Evolutionary conservation across 2,797 vertebrate genomes (phyloP).

Genomic region (Dromococcyx pavoninus): DNA sequence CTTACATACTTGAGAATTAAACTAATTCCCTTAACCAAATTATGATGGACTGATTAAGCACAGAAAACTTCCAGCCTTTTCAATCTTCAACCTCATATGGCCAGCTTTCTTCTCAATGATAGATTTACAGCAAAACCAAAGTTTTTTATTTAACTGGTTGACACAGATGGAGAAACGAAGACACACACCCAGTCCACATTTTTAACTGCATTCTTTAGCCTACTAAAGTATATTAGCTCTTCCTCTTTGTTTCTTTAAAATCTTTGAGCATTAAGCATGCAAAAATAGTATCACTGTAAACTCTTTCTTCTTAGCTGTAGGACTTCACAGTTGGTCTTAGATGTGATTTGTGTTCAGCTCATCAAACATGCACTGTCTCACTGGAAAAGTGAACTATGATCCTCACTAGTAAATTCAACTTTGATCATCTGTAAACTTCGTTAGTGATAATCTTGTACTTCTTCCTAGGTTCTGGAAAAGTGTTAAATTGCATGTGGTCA

Average conservation of each 20-base stretch:
- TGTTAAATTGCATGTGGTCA: neutral
- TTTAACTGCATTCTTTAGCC: neutral
- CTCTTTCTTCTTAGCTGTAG: neutral
- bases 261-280: neutral
- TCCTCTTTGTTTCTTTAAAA: neutral
- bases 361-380: neutral
- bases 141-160: neutral
- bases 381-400: neutral
- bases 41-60: neutral
- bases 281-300: slow-evolving; percentile 19
- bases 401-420: neutral
- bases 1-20: neutral
- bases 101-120: neutral
- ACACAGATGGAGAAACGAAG: neutral
- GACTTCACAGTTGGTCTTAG: neutral
- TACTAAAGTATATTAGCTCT: neutral
- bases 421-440: neutral
- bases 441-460: neutral
- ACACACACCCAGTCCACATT: neutral
- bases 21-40: neutral
- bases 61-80: neutral
- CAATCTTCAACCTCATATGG: neutral
- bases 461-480: neutral
- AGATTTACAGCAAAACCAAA: neutral
- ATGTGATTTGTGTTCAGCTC: neutral